These are phyloP conservation scores for Oryzias javanicus DNA, from an alignment of 2,113 vertebrate species.

Conservation along the genomic window DNA sequence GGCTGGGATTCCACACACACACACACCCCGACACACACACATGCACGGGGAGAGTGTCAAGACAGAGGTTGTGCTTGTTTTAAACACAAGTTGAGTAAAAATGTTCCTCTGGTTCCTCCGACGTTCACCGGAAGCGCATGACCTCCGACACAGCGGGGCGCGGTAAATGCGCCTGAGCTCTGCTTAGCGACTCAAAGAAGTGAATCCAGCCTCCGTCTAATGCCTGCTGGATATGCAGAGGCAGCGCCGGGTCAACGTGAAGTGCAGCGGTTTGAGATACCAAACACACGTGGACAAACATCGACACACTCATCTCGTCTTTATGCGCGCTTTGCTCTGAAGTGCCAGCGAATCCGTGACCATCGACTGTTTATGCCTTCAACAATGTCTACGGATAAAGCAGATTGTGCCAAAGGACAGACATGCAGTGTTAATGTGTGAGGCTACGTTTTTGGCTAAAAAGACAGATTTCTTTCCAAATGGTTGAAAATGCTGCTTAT, in stretches of 20 bases:
- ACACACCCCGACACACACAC: slow-evolving; percentile 50
- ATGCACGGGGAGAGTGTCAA: slow-evolving; percentile 46
- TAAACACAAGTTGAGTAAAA: slow-evolving; percentile 6
- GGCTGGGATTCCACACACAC: slow-evolving; percentile 70
- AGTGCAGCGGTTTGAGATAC: slow-evolving; percentile 43
- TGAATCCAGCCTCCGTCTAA: slow-evolving; percentile 39
- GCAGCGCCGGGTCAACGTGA: slow-evolving; percentile 55
- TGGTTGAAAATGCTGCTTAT: not conserved
- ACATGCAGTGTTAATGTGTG: slow-evolving; percentile 34
- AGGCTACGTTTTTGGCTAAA: too few species aligned
- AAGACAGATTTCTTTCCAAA: not conserved
- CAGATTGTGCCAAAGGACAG: slow-evolving; percentile 22
- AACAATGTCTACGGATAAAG: slow-evolving; percentile 40
- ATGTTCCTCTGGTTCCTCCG: not conserved
- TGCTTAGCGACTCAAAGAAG: not conserved
- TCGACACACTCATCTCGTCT: slow-evolving; percentile 58
- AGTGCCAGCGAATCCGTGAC: slow-evolving; percentile 66
- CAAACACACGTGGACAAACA: slow-evolving; percentile 39
- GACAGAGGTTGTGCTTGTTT: slow-evolving; percentile 15
- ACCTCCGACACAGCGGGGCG: slow-evolving; percentile 2
- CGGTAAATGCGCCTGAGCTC: slow-evolving; percentile 2
- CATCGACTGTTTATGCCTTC: slow-evolving; percentile 66
- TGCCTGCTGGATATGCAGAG: slow-evolving; percentile 60
- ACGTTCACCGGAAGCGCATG: not conserved
- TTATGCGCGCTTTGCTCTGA: slow-evolving; percentile 48